Evolutionary conservation across 2,113 vertebrate genomes (phyloP).

Genomic region (Platysternon megacephalum): DNA sequence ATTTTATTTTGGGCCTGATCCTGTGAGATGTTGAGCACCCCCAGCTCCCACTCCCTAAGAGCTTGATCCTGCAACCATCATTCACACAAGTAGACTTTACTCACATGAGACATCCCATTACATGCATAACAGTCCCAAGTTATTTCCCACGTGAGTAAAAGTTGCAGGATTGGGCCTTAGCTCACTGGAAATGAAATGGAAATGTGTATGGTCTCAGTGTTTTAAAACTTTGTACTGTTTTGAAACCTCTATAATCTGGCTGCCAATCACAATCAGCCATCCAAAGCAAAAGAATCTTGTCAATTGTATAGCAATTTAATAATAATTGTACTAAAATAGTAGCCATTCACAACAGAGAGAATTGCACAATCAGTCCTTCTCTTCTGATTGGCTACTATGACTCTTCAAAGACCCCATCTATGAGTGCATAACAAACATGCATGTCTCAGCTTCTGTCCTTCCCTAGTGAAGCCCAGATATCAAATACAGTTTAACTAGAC

Average conservation of each 20-base stretch:
- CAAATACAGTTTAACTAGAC: not conserved
- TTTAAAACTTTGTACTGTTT: not conserved
- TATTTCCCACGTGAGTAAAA: fast-evolving
- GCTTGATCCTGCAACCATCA: not conserved
- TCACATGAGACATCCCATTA: not conserved
- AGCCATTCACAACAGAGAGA: no score
- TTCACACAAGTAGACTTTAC: not conserved
- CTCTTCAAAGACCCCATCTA: not conserved
- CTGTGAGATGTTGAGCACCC: not conserved
- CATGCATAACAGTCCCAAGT: no score
- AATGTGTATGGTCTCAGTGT: not conserved
- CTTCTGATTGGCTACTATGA: not conserved
- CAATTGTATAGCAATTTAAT: not conserved
- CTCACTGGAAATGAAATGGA: not conserved
- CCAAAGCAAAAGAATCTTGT: not conserved
- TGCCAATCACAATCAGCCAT: not conserved
- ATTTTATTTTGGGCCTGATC: not conserved
- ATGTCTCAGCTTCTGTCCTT: not conserved
- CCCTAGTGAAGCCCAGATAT: not conserved
- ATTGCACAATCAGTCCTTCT: not conserved
- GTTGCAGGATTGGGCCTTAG: not conserved
- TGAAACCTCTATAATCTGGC: not conserved
- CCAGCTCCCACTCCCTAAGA: not conserved
- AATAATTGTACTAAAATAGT: not conserved
- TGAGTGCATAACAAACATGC: not conserved